Percentiles rank a stretch among this genome's conserved stretches.
Evolutionary conservation across 1,140 invertebrate genomes (phyloP).

Genomic region (Trypoxylus dichotomus): DNA sequence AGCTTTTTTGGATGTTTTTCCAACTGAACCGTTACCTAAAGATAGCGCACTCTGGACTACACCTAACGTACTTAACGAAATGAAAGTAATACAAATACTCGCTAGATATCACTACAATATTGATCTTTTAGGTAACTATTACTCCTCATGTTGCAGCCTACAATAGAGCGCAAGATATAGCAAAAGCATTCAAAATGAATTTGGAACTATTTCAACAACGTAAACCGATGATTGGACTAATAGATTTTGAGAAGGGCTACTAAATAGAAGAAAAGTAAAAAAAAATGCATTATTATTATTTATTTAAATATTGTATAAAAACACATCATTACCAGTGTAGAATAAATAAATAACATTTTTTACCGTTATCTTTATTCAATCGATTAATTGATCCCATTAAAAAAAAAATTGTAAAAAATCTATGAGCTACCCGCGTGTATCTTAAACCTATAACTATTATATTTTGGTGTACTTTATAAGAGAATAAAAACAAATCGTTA

Average conservation of each 20-base stretch:
- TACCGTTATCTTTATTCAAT: neutral
- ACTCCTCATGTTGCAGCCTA: slow-evolving; percentile 61
- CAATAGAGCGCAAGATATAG: slow-evolving; percentile 53
- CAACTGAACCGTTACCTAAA: slow-evolving; percentile 58
- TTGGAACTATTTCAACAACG: slow-evolving; percentile 47
- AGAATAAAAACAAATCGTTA: slow-evolving; percentile 23
- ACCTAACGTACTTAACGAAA: slow-evolving; percentile 53
- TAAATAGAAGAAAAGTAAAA: neutral
- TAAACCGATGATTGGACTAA: slow-evolving; percentile 28
- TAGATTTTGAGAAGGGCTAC: slow-evolving; percentile 11
- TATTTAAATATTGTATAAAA: slow-evolving; percentile 17
- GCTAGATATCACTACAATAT: slow-evolving; percentile 30
- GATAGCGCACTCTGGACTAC: slow-evolving; percentile 59
- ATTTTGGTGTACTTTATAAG: slow-evolving; percentile 9
- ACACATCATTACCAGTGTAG: neutral
- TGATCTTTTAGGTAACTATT: slow-evolving; percentile 56
- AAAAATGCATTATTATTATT: neutral
- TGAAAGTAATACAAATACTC: neutral
- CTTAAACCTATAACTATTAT: slow-evolving; percentile 10
- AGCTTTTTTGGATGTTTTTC: slow-evolving; percentile 65
- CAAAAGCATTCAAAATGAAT: slow-evolving; percentile 54
- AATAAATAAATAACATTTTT: slow-evolving; percentile 23
- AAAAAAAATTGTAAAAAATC: slow-evolving; percentile 20
- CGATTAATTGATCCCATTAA: slow-evolving; percentile 11
- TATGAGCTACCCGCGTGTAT: slow-evolving; percentile 15